Percentiles rank a stretch among this genome's conserved stretches.
Conservation (phyloP, 2,797 vertebrate species). For the Sebastes matsubarae region DNA sequence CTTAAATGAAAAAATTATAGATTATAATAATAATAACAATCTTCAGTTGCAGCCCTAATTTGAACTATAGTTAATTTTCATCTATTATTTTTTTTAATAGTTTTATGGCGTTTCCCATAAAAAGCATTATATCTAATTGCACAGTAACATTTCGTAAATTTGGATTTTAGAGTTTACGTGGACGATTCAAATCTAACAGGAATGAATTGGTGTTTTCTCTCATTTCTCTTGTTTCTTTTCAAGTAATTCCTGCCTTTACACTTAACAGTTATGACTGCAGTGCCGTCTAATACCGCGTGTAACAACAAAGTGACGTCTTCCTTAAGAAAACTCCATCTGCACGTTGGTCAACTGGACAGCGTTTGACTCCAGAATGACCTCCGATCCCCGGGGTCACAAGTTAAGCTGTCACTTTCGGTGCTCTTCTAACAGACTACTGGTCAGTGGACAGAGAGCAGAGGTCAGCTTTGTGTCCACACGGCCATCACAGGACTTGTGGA, state of each 20-base stretch:
- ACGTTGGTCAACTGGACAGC: slow-evolving; percentile 63
- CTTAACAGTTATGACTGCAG: not conserved
- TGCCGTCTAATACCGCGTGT: not conserved
- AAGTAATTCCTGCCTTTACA: not conserved
- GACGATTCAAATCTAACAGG: not conserved
- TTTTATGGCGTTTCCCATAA: not conserved
- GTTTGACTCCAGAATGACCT: slow-evolving; percentile 83
- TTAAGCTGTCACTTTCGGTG: slow-evolving; percentile 89
- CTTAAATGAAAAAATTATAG: not conserved
- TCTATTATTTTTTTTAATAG: not conserved
- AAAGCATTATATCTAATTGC: not conserved
- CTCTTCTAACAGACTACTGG: slow-evolving; percentile 59
- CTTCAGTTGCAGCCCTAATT: not conserved
- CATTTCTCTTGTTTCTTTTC: not conserved
- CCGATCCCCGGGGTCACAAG: slow-evolving; percentile 87
- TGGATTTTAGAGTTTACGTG: not conserved
- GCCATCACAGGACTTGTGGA: slow-evolving; percentile 54
- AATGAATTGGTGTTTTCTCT: not conserved
- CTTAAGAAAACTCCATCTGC: slow-evolving; percentile 19
- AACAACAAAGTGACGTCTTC: not conserved
- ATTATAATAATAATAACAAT: not conserved
- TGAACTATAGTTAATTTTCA: not conserved
- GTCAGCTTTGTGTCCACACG: slow-evolving; percentile 76
- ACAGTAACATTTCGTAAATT: not conserved
- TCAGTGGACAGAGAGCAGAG: slow-evolving; percentile 76